Evolutionary conservation across 1,140 invertebrate genomes (phyloP).

Genomic region (Temnothorax longispinosus): DNA sequence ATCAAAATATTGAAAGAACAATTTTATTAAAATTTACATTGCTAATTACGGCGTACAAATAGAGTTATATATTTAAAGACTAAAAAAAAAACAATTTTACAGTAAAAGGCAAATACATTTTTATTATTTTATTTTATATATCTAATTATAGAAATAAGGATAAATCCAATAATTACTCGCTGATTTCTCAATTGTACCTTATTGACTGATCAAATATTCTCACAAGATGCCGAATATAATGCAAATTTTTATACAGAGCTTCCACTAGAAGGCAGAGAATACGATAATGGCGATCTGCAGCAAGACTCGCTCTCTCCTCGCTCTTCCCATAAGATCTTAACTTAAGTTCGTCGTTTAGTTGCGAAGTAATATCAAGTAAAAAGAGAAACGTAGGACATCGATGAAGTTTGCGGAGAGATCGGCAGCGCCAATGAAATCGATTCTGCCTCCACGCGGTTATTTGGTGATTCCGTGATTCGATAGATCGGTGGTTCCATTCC

Average conservation of each 20-base stretch:
- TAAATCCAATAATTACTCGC: conserved; percentile 2
- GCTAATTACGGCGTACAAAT: neutral
- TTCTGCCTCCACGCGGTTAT: conserved; percentile 36
- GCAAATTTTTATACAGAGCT: neutral
- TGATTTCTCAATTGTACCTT: neutral
- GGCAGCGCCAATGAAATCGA: conserved; percentile 55
- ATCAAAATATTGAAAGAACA: neutral
- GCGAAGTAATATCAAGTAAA: conserved; percentile 49
- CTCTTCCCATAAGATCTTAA: neutral
- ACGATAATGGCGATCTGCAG: neutral
- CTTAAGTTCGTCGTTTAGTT: conserved; percentile 53
- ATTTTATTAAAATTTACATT: conserved; percentile 7
- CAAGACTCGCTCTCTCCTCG: conserved; percentile 1
- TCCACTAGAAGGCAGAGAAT: conserved; percentile 23
- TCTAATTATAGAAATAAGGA: neutral
- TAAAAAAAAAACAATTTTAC: neutral
- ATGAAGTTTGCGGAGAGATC: conserved; percentile 23
- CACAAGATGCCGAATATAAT: neutral
- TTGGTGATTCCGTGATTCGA: conserved; percentile 20
- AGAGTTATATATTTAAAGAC: neutral
- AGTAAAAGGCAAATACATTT: neutral
- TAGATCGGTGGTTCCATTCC: conserved; percentile 57
- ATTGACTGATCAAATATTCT: neutral
- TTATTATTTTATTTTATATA: conserved; percentile 1
- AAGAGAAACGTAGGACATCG: conserved; percentile 50